phyloP scores from a whole-genome alignment of 1,140 invertebrate species.

The Drosophila nigrodunni region DNA sequence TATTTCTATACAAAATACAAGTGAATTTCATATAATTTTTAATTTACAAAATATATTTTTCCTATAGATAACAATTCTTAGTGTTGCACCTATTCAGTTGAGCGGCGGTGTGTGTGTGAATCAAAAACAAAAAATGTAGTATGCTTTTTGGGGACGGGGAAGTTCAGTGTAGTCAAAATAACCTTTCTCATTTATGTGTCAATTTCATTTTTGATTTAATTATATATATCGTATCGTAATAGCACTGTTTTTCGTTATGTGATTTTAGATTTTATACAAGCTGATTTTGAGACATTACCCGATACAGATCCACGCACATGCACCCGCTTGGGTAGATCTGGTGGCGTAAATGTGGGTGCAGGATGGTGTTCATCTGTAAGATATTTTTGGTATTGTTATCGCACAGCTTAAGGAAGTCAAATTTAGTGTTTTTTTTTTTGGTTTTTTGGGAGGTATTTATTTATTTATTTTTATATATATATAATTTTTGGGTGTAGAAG shows the following conservation, averaged over 20 bases:
- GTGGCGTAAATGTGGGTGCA: conserved; percentile 97
- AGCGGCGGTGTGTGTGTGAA: conserved; percentile 18
- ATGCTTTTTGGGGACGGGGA: conserved; percentile 8
- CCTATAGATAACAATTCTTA: no score
- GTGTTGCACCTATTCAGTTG: conserved; percentile 6
- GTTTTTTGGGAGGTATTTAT: conserved; percentile 2
- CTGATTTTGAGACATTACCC: conserved; percentile 77
- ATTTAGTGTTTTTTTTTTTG: conserved; percentile 31
- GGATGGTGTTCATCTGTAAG: conserved; percentile 97
- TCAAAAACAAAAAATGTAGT: conserved; percentile 17
- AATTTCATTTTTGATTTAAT: conserved; percentile 8
- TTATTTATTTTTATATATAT: conserved; percentile 24
- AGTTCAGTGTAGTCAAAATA: conserved; percentile 58
- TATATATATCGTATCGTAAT: conserved; percentile 19
- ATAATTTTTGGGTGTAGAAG: conserved; percentile 33
- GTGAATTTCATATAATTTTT: no score
- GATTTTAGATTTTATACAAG: conserved; percentile 29
- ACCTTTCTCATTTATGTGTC: conserved; percentile 59
- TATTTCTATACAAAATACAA: no score
- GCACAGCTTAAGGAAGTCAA: conserved; percentile 64
- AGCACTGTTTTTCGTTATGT: conserved; percentile 8
- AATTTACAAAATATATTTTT: no score
- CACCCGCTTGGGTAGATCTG: conserved; percentile 98
- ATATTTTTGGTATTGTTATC: conserved; percentile 85
- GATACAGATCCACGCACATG: conserved; percentile 94